Base-by-base conservation (phyloP, 2,797 vertebrate genomes). In the Acanthurus tractus region DNA sequence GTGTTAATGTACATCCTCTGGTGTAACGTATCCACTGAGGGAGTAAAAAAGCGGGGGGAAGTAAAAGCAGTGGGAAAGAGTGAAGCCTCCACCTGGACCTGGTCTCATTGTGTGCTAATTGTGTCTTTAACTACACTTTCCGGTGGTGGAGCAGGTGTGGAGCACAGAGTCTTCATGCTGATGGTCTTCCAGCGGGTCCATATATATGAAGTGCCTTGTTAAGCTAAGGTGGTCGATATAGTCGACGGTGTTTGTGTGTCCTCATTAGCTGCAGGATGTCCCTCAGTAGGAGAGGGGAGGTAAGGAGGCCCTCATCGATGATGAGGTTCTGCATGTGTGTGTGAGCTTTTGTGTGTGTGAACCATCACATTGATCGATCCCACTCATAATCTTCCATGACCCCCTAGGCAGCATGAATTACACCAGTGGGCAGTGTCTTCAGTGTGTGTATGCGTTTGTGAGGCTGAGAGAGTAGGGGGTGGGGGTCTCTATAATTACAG, bases 181-280 rank as follows among this genome's bases (percentile, higher is more conserved):
- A 90, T 87, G 90, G 87, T 90, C 90, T 88, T 90, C 75, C 82
- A 89, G 78, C 66, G 38, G 85, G 79, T 92, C 89, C 78, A 90
- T 91, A 91, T 91, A 91, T 90, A 92, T 90, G 86, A 90, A 93
- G 88, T 88, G 90, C 81, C 91, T 93, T 93, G 91, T 93, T 94
- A 93, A 90, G 89, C 89, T 74, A 74, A 85, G 81, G 81, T 88
- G 91, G 90, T 94, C 93, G 90, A 94, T 94, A 92, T 66, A 68
- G 89, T 90, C 79, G 36, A 82, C 88, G 63, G 72, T 89, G 92
- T 92, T 92, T 92, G 90, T 91, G 89, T 93, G 92, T 94, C 92
- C 94, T 95, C 94, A 95, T 95, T 95, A 95, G 88, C 90, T 88
- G 79, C 90, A 92, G 94, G 94, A 96, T 93, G 93, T 94, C 92